Percentiles rank a stretch among this genome's conserved stretches.
phyloP scores from a whole-genome alignment of 92 coral and sea anemone genomes.

The Phymanthus crucifer region DNA sequence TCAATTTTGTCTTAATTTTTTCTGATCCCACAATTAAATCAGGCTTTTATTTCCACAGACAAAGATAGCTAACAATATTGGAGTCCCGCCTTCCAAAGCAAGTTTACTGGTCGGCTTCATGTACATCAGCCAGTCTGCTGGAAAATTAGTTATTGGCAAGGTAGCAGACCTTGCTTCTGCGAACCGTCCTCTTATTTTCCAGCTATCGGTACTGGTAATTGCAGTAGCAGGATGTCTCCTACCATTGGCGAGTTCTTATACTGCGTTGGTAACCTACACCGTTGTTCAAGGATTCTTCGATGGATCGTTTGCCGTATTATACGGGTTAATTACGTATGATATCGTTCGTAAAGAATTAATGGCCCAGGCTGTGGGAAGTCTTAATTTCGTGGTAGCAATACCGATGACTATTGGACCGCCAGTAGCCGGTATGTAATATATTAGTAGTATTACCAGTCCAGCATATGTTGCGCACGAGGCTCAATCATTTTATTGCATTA shows the following conservation, averaged over 20 bases:
- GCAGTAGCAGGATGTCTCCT: constrained; percentile 80
- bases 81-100: constrained; percentile 70
- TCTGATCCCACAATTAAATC: background rate
- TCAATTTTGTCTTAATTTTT: background rate
- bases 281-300: constrained; percentile 85
- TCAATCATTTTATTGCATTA: background rate
- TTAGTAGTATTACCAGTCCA: background rate
- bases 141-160: constrained; percentile 78
- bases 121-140: constrained; percentile 77
- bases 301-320: constrained; percentile 67
- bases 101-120: constrained; percentile 82
- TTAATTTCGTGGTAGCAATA: constrained; percentile 76
- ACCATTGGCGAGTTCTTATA: constrained; percentile 78
- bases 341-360: constrained; percentile 83
- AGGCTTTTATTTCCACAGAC: constrained; percentile 45
- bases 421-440: constrained; percentile 73
- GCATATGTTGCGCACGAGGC: background rate
- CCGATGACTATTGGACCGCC: constrained; percentile 91
- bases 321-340: constrained; percentile 85
- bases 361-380: constrained; percentile 80
- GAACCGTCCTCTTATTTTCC: constrained; percentile 67
- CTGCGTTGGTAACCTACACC: constrained; percentile 72
- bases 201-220: constrained; percentile 65
- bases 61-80: constrained; percentile 70
- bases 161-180: constrained; percentile 62